Base-by-base conservation (phyloP, 2,888 invertebrate genomes). In the Oscheius onirici region DNA sequence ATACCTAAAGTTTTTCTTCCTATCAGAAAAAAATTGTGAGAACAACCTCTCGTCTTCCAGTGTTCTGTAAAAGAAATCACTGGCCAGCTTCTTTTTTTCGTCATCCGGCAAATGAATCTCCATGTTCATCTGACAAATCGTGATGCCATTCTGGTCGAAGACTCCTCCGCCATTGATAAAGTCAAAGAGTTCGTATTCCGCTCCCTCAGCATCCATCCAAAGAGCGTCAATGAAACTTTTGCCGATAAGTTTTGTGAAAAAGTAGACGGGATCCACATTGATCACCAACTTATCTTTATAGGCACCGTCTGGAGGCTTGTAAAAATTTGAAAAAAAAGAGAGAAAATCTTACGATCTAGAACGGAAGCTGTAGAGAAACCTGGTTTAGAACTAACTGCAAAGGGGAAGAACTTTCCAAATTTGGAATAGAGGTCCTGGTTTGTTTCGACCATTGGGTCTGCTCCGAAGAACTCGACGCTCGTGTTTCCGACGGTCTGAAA, bases 61-160 rank as follows among this genome's bases (percentile, higher is more conserved):
- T 15, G 71, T 34, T 8, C 52, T 20, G 61, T 72, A 74, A n/a
- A 77, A 41, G 44, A 73, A 77, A 40, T 74, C 72, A 40, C 74
- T 72, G 51, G 72, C 63, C 3, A 69, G 22, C 43, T 72, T 69
- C 51, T 77, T 77, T 46, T 72, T 72, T 2, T 71, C 46, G 0
- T 26, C 43, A n/a, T 74, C 71, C n/a, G 76, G 74, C 8, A 20
- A 10, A 44, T 77, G 76, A 22, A 77, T 74, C 69, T 73, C 73
- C 11, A 73, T 44, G 34, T 73, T 73, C 11, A 73, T 69, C 41
- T 75, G 75, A 43, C 75, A 75, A 6, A 75, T 26, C 10, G 49
- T 63, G 15, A 75, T 75, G 28, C 67, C 72, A 6, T 72, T 72
- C 34, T 63, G 43, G 10, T 69, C 55, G 26, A 75, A 70, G 5